These are phyloP conservation scores for Mycogona germanica DNA, from an alignment of 2,888 invertebrate species.

Conservation along the genomic window DNA sequence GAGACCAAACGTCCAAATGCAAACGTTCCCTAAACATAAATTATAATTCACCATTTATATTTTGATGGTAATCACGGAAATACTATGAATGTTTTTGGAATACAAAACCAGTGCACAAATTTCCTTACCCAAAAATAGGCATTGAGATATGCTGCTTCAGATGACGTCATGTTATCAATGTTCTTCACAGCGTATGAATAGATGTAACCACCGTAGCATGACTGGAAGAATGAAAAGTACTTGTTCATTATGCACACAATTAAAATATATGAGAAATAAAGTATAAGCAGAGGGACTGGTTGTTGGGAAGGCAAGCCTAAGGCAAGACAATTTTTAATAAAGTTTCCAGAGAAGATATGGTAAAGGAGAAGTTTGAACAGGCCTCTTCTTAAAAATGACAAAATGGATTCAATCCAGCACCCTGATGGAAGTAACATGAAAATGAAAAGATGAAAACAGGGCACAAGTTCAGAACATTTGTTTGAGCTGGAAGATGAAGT, in stretches of 20 bases:
- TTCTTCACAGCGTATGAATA: constrained; percentile 37
- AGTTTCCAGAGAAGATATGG: too few species aligned
- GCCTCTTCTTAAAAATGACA: too few species aligned
- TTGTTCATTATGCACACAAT: background rate
- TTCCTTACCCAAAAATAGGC: constrained; percentile 37
- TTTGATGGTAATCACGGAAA: background rate
- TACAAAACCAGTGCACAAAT: background rate
- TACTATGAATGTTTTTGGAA: background rate
- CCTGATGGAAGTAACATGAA: too few species aligned
- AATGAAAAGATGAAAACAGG: too few species aligned
- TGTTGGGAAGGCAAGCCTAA: background rate
- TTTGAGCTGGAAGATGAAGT: too few species aligned
- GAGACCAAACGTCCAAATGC: constrained; percentile 37
- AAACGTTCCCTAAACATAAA: constrained; percentile 34
- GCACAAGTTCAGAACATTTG: too few species aligned
- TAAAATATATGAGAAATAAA: background rate
- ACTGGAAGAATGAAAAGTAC: constrained; percentile 28
- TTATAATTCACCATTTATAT: constrained; percentile 1
- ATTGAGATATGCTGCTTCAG: constrained; percentile 37
- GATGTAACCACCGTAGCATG: constrained; percentile 37
- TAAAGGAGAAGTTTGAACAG: too few species aligned
- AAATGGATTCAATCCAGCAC: too few species aligned
- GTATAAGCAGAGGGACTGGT: background rate
- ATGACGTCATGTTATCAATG: constrained; percentile 30
- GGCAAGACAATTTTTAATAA: too few species aligned